Evolutionary conservation across 2,888 invertebrate species (phyloP), one percentile per base, ranked within the genome.

Genomic region (Calephelis perditalis): DNA sequence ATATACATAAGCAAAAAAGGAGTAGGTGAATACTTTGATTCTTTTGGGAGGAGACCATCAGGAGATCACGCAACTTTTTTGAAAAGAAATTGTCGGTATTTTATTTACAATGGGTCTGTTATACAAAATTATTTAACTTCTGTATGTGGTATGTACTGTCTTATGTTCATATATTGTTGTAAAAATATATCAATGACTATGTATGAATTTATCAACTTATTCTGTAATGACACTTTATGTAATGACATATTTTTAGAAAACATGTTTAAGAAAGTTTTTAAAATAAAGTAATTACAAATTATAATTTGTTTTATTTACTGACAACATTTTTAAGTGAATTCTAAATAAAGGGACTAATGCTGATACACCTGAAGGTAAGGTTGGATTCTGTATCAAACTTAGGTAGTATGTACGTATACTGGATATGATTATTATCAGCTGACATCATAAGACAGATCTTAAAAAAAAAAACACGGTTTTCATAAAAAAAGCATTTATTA

Each of bases 21-120:
- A n/a, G n/a, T 49, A n/a, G 49, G 49, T 49, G 49, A 49, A 49
- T 49, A 49, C 26, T 49, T 49, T 49, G n/a, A 49, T n/a, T 49
- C 49, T 15, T 49, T 49, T 49, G 49, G 49, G 7, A 49, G 49
- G n/a, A 49, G n/a, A 7, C 49, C 49, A 49, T 15, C 11, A 15
- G 26, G 49, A 15, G 12, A 49, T 15, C 49, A 49, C 7, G 49
- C 12, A 49, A 7, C 7, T n/a, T 49, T 49, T n/a, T 49, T 49
- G 26, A 12, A n/a, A 49, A 49, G 49, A 12, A 49, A 49, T 15
- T 49, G 49, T 49, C 9, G n/a, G n/a, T 15, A 15, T 15, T 49
- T 12, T 12, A 15, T 15, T 11, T n/a, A 49, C 15, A 49, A 49
- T n/a, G 15, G 15, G 12, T 7, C 12, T 37, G 15, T 49, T 15